Percentiles rank a stretch among this genome's conserved stretches.
Conservation (phyloP, 2,888 invertebrate genomes). For the Coelinius sp. region DNA sequence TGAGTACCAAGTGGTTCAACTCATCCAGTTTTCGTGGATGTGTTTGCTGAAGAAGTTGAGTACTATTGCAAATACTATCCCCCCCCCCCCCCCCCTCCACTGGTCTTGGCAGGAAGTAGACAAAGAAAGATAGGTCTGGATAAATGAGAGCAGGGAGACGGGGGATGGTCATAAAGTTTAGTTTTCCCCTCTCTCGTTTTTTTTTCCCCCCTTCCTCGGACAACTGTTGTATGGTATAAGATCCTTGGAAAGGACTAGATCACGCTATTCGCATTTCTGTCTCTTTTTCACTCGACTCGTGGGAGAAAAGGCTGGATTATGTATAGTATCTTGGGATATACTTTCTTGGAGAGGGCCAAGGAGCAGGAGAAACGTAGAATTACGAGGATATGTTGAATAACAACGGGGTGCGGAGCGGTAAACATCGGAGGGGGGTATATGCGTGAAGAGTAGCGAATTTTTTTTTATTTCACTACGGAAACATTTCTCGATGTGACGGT, state of each 20-base stretch:
- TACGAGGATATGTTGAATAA: constrained; percentile 17
- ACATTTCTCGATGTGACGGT: not conserved
- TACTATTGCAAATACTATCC: not conserved
- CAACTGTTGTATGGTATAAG: constrained; percentile 21
- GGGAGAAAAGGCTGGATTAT: constrained; percentile 28
- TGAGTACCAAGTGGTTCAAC: constrained; percentile 7
- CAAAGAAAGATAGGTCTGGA: constrained; percentile 9
- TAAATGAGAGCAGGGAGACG: constrained; percentile 6
- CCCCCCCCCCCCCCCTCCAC: too few relatives aligned
- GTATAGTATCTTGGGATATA: constrained; percentile 17
- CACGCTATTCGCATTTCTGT: constrained; percentile 43
- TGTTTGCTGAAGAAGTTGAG: constrained; percentile 12
- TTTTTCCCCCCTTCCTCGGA: constrained; percentile 8
- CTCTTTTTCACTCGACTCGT: constrained; percentile 31
- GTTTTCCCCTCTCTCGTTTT: not conserved
- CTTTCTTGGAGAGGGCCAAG: not conserved
- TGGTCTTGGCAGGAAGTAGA: not conserved
- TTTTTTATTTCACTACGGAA: constrained; percentile 18
- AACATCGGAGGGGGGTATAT: not conserved
- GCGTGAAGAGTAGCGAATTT: constrained; percentile 4
- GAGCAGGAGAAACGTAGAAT: constrained; percentile 20
- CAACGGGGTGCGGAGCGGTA: constrained; percentile 16
- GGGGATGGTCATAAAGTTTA: not conserved
- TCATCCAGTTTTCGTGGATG: not conserved
- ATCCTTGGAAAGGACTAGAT: constrained; percentile 33